Evolutionary conservation across 92 coral and sea anemone species (phyloP).

Genomic region (Parazoanthus swiftii): DNA sequence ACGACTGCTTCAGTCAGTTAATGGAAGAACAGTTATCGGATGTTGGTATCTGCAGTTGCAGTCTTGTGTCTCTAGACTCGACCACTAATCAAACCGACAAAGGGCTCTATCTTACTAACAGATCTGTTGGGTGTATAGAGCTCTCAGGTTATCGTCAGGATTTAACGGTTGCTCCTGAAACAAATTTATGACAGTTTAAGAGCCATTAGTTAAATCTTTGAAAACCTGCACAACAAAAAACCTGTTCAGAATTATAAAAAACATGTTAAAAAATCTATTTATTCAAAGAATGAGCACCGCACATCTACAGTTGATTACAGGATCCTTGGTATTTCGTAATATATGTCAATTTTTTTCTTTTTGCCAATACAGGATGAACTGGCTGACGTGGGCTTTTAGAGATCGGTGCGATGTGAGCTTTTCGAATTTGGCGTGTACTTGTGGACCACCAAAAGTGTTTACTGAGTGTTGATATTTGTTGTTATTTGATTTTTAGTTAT

Average conservation of each 20-base stretch:
- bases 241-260: no score
- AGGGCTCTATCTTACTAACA: not conserved
- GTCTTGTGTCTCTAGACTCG: constrained; percentile 11
- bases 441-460: no score
- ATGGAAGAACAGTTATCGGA: constrained; percentile 7
- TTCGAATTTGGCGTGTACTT: no score
- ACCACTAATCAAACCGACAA: not conserved
- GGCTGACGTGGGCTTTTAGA: no score
- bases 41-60: not conserved
- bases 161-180: not conserved
- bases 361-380: no score
- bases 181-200: not conserved
- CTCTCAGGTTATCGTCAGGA: not conserved
- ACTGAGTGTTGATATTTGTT: no score
- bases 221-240: not conserved
- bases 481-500: no score
- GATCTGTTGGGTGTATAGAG: not conserved
- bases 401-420: no score
- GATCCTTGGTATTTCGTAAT: no score
- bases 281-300: not conserved
- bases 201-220: no score
- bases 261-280: no score
- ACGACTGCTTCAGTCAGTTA: not conserved
- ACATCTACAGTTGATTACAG: not conserved
- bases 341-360: no score